Percentiles rank a stretch among this genome's conserved stretches.
Evolutionary conservation across 92 coral and sea anemone species (phyloP).

Genomic region (Porites cylindrica): DNA sequence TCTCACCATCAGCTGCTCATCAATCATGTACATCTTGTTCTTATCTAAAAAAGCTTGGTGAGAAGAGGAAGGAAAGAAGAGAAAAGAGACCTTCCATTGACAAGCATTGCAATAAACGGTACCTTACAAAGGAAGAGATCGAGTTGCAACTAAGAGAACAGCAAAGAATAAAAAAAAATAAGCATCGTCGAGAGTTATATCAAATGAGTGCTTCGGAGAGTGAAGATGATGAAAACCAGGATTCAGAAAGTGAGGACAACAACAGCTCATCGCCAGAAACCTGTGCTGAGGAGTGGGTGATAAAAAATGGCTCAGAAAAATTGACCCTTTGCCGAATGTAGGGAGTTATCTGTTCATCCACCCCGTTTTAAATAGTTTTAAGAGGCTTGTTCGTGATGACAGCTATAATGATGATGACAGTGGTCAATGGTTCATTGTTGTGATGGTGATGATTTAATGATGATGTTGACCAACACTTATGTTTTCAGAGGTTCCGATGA

Average conservation of each 20-base stretch:
- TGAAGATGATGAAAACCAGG: not conserved
- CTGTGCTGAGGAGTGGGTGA: not conserved
- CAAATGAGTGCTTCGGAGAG: not conserved
- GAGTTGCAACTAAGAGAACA: conserved; percentile 3
- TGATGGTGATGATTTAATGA: too few species aligned
- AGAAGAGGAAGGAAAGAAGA: not conserved
- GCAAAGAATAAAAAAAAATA: not conserved
- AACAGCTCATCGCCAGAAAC: not conserved
- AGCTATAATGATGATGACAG: too few species aligned
- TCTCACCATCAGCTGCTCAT: not conserved
- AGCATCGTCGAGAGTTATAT: not conserved
- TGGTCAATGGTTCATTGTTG: too few species aligned
- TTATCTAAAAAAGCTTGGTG: not conserved
- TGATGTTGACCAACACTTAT: too few species aligned
- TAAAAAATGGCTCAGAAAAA: not conserved
- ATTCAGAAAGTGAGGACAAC: not conserved
- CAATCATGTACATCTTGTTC: not conserved
- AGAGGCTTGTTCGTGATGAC: too few species aligned
- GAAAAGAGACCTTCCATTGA: not conserved
- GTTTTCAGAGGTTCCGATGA: too few species aligned
- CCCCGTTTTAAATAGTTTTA: too few species aligned
- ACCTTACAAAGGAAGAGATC: conserved; percentile 23
- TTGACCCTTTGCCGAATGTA: not conserved
- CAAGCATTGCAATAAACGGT: not conserved
- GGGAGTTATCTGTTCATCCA: not conserved